These are phyloP conservation scores for Alligator sinensis DNA, from an alignment of 2,113 vertebrate genomes.

Conservation along the genomic window DNA sequence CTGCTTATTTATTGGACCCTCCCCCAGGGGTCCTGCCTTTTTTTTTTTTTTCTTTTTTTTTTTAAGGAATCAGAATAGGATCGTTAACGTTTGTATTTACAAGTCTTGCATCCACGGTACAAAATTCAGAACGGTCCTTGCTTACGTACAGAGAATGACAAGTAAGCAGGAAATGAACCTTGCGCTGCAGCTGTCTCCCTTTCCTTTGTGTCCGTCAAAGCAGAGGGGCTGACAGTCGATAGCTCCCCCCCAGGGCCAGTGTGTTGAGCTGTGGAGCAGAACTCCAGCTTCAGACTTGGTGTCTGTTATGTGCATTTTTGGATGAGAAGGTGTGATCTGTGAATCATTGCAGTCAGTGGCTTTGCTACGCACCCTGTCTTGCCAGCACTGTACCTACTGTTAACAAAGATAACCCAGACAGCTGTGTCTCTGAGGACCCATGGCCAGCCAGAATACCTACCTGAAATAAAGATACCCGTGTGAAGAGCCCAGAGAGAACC, in stretches of 20 bases:
- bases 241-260: neutral
- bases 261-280: neutral
- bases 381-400: neutral
- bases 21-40: neutral
- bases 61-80: neutral
- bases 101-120: neutral
- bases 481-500: neutral
- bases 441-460: neutral
- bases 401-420: neutral
- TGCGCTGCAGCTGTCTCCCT: neutral
- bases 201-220: neutral
- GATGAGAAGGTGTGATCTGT: neutral
- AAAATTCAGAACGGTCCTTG: neutral
- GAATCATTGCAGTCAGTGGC: neutral
- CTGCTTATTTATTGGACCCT: neutral
- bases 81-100: neutral
- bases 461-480: neutral
- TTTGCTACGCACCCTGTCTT: neutral
- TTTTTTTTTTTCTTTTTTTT: neutral
- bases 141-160: neutral
- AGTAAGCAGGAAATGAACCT: neutral
- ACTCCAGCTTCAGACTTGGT: neutral
- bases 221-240: neutral
- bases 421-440: neutral
- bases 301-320: neutral